Base-by-base conservation (phyloP, 2,888 invertebrate genomes). In the Scaptomyza reducta region DNA sequence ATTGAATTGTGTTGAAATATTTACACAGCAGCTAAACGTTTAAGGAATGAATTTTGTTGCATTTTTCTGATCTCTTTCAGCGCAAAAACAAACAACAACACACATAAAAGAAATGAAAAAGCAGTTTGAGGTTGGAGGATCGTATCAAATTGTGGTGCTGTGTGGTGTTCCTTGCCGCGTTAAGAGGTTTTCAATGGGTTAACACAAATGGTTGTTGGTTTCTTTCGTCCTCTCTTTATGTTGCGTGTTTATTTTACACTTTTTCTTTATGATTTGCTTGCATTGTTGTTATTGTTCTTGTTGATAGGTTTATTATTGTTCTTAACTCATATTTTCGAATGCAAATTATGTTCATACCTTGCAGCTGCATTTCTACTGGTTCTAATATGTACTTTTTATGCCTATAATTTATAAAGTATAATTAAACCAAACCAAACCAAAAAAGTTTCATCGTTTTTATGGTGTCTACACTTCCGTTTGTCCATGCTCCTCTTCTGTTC, bases 1-100 rank as follows among this genome's bases (percentile, higher is more conserved):
- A 84, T 88, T 87, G 78, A 87, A 83, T 60, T 63, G 71, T 69
- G 83, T 74, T 82, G 68, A 64, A 75, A 77, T 83, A 75, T 84
- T 75, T 83, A 86, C 63, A 70, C 62, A 62, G 53, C 67, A 74
- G 64, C 58, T 22, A n/a, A 59, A 46, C 51, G 44, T 41, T 73
- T 61, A 44, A 55, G 50, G 40, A 53, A 65, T 44, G 60, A 55
- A 46, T 61, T 67, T 51, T 49, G 47, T 71, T 60, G 55, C 44
- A 65, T 65, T 57, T 65, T 57, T 67, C 41, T 56, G 59, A 57
- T 60, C 53, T 29, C 13, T 3, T 33, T 33, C 33, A 33, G 33
- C n/a, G 10, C 35, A 35, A 35, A 35, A 58, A 47, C 47, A 25
- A 35, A 18, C 29, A 31, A 31, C 25, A 25, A 10, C 13, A 45